phyloP scores from a whole-genome alignment of 2,113 vertebrate genomes.

The Phasianus colchicus region DNA sequence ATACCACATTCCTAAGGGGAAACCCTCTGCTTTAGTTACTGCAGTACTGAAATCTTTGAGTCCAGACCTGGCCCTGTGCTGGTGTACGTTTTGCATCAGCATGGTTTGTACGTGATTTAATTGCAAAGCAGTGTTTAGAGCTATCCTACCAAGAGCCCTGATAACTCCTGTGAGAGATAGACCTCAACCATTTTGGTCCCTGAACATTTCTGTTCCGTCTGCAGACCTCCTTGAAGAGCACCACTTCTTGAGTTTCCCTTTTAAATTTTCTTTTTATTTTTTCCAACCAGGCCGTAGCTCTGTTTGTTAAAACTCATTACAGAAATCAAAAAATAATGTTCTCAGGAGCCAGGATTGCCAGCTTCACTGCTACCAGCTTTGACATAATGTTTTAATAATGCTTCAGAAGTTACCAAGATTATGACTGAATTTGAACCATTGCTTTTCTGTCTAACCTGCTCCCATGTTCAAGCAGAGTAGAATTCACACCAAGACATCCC shows the following conservation, averaged over 20 bases:
- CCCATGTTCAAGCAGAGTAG: not conserved
- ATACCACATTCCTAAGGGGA: not conserved
- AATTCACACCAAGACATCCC: not conserved
- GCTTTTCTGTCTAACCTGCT: not conserved
- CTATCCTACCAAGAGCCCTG: not conserved
- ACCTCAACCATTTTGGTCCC: not conserved
- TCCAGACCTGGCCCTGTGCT: not conserved
- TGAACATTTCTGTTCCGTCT: not conserved
- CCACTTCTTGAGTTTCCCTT: not conserved
- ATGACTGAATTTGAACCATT: not conserved
- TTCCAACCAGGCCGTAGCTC: not conserved
- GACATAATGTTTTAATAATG: not conserved
- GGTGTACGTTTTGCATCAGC: not conserved
- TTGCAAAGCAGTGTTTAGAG: not conserved
- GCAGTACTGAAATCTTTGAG: not conserved
- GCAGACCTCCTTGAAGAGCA: not conserved
- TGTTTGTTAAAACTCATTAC: not conserved
- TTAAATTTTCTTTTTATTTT: not conserved
- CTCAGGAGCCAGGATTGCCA: not conserved
- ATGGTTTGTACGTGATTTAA: not conserved
- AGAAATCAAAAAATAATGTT: not conserved
- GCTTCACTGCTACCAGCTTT: not conserved
- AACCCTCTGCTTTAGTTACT: not conserved
- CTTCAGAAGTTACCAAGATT: not conserved
- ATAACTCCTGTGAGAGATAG: not conserved